Base-by-base conservation (phyloP, 1,140 invertebrate species). In the Leptinotarsa texana region DNA sequence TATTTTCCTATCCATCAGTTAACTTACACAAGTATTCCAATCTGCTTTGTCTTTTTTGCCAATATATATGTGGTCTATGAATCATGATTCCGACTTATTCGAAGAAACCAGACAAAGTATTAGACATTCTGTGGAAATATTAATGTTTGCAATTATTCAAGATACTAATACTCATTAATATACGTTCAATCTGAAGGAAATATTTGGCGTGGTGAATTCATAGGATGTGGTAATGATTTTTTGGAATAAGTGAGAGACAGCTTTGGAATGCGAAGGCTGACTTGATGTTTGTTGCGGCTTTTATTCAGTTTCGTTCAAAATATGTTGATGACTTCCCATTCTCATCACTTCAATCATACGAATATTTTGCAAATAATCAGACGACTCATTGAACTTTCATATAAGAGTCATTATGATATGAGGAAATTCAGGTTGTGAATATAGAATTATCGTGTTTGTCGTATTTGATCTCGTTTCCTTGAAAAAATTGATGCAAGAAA, bases 71-170 rank as follows among this genome's bases (percentile, higher is more conserved):
- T 57, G 51, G 17, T n/a, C 51, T n/a, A 57, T 57, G 51, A 57
- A 17, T 57, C 51, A 57, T 13, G 51, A 18, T 57, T 57, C n/a
- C 17, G n/a, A 57, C 51, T 15, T 57, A 57, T 57, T 18, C n/a
- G 15, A n/a, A 57, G 51, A 57, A 57, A 18, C 15, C 51, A 57
- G 51, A 17, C 51, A 18, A 57, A 57, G 33, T 57, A 57, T 57
- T 17, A 57, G 13, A 15, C 51, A 57, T 57, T 57, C 51, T 57
- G 51, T 13, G 51, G 51, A 57, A 57, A 57, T 57, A 57, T 57
- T 57, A 57, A 57, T 57, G 51, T 57, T 57, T 57, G 51, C 51
- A 57, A 57, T 57, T 57, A 57, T 57, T 57, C 51, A 57, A 57
- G 51, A 57, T 57, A 57, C 51, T 18, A 57, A 57, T 42, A 57